Base-by-base conservation (phyloP, 2,888 invertebrate species). In the Tiphia femorata region DNA sequence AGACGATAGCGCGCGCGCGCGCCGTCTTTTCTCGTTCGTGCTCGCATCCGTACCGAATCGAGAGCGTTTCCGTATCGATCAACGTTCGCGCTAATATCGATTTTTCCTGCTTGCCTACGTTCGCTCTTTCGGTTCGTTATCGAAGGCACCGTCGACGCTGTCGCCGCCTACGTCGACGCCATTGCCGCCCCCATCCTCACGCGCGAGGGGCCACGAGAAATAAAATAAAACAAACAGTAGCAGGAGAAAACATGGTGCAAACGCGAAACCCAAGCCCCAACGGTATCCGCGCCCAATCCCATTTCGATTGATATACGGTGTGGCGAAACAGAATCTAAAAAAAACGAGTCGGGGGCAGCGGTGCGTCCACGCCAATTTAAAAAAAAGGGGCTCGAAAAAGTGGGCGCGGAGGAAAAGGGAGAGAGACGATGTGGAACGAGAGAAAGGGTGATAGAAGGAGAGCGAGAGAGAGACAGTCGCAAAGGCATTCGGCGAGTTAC, bases 251-350 rank as follows among this genome's bases (percentile, higher is more conserved):
- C 58, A 35, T 43, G 35, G 38, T 41, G 62, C 35, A 49, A 64
- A 54, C 50, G 52, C 49, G 12, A 53, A 58, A 63, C 56, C 49
- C 54, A 56, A 64, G 49, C 50, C 56, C n/a, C 40, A 47, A 30
- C 40, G 57, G 56, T 58, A 61, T 55, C 42, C 52, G 47, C 49
- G 46, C 47, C 46, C 63, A 63, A 61, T 64, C 51, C 58, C 60
- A 60, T 67, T 75, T 57, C 66, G 52, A 67, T 67, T 70, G 73
- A 71, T 70, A 61, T 63, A 67, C 57, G 62, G 58, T 51, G 47
- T 44, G 52, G 51, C 27, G 44, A 55, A 64, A 62, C 62, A 63
- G 63, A 67, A 64, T 63, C 65, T 61, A 46, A 58, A 63, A 67
- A 60, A 50, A 48, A 35, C 46, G 40, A 30, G 29, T 48, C 49